Evolutionary conservation across 2,888 invertebrate species (phyloP).

Genomic region (Ormyrus rosae): DNA sequence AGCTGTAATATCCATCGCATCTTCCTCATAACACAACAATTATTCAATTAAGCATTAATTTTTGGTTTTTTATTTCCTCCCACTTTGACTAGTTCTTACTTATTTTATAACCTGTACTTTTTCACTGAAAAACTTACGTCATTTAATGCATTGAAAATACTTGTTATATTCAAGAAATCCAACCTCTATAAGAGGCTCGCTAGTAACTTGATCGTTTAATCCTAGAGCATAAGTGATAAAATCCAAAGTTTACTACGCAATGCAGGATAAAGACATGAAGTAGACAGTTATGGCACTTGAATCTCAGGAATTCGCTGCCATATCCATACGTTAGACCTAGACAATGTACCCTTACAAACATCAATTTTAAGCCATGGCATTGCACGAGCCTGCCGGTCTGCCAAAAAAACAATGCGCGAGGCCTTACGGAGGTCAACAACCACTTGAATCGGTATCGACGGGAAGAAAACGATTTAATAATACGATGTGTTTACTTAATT

Average conservation of each 20-base stretch:
- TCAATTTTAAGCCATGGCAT: slow-evolving; percentile 7
- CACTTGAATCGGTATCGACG: neutral
- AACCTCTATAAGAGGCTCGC: neutral
- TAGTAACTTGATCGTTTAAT: slow-evolving; percentile 4
- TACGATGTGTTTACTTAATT: slow-evolving; percentile 10
- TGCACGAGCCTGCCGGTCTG: neutral
- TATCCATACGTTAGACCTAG: neutral
- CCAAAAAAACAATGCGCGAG: slow-evolving; percentile 12
- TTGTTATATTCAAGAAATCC: neutral
- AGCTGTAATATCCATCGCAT: slow-evolving; percentile 6
- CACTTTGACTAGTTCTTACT: too few relatives aligned
- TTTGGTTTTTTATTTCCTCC: too few relatives aligned
- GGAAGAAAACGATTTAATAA: slow-evolving; percentile 7
- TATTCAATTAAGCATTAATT: neutral
- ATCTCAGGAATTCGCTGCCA: neutral
- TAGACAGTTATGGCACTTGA: slow-evolving; percentile 26
- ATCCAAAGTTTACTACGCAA: neutral
- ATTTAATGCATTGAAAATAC: neutral
- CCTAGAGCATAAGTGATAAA: slow-evolving; percentile 8
- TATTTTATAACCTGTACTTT: neutral
- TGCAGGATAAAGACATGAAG: slow-evolving; percentile 6
- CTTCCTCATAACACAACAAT: neutral
- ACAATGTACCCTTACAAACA: slow-evolving; percentile 33
- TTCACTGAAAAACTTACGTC: neutral
- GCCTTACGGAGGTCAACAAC: neutral